phyloP scores from a whole-genome alignment of 2,888 invertebrate genomes.

The Marronus borbonicus region DNA sequence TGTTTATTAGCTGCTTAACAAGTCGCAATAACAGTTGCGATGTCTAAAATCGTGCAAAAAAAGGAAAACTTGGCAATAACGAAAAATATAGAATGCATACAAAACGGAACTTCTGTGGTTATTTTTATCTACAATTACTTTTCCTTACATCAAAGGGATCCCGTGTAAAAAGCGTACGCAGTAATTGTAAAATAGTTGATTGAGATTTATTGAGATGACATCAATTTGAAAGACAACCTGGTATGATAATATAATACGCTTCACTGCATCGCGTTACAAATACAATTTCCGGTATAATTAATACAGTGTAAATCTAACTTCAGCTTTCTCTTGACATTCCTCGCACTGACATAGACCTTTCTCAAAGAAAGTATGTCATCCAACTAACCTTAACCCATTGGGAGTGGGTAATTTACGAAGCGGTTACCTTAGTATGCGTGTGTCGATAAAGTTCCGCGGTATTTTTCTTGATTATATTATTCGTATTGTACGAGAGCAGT shows the following conservation, averaged over 20 bases:
- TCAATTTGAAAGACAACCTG: conserved; percentile 8
- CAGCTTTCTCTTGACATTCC: conserved; percentile 68
- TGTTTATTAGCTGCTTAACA: too few species aligned
- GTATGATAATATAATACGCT: conserved; percentile 9
- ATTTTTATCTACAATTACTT: too few species aligned
- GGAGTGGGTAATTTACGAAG: conserved; percentile 44
- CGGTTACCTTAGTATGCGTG: conserved; percentile 6
- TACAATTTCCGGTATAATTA: conserved; percentile 38
- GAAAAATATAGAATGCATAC: too few species aligned
- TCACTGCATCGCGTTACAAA: neutral
- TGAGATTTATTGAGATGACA: neutral
- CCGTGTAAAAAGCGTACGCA: too few species aligned
- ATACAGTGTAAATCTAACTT: conserved; percentile 53
- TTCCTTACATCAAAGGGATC: too few species aligned
- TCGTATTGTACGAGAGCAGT: conserved; percentile 29
- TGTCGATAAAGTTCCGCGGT: conserved; percentile 35
- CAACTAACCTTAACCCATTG: conserved; percentile 69
- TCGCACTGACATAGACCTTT: conserved; percentile 69
- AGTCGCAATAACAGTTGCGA: too few species aligned
- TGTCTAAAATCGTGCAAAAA: too few species aligned
- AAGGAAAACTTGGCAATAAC: too few species aligned
- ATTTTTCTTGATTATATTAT: conserved; percentile 29
- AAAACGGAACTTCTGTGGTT: too few species aligned
- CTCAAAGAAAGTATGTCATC: conserved; percentile 70
- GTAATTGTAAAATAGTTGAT: neutral